Base-by-base conservation (phyloP, 2,113 vertebrate species). In the Misgurnus anguillicaudatus region DNA sequence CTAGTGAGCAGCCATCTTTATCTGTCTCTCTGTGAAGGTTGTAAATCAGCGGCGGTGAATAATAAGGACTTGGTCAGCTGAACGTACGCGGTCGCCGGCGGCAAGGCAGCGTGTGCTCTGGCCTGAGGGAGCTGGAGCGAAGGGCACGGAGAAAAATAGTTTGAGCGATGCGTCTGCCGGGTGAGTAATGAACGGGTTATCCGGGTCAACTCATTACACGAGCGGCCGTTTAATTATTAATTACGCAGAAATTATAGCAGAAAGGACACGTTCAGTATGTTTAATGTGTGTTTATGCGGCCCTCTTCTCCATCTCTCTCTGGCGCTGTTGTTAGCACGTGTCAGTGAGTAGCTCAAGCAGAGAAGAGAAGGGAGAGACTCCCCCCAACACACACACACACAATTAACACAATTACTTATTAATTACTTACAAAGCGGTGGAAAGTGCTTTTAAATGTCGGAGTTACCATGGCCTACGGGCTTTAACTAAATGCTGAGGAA, bases 191-290 rank as follows among this genome's bases (percentile, higher is more conserved):
- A 97, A 95, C 92, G 92, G 95, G 94, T 97, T 95, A 95, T 87
- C 84, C 64, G 88, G 96, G 96, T 97, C 96, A 98, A 97, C 94
- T 96, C 95, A 97, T 96, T 97, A 98, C 96, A 97, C 96, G 89
- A 83, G 91, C 91, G 95, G 93, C 90, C 92, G 92, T 95, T 98
- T 98, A 97, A 98, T 97, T 98, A 98, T 98, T 98, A 98, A 98
- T 98, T 97, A 97, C 92, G 91, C 91, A 88, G 95, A 93, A 95
- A 96, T 95, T 92, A 94, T 91, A 94, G 89, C 93, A 92, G 92
- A 95, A 95, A 95, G 95, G 96, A 96, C 95, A 95, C 93, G 94
- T 94, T 94, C 90, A 90, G 93, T 95, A 95, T 94, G 94, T 94
- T 95, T 96, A 96, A 95, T 95, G 92, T 85, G 90, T 86, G 90